Evolutionary conservation across 2,113 vertebrate species (phyloP), one percentile per base, ranked within the genome.

Genomic region (Bostrychus sinensis): DNA sequence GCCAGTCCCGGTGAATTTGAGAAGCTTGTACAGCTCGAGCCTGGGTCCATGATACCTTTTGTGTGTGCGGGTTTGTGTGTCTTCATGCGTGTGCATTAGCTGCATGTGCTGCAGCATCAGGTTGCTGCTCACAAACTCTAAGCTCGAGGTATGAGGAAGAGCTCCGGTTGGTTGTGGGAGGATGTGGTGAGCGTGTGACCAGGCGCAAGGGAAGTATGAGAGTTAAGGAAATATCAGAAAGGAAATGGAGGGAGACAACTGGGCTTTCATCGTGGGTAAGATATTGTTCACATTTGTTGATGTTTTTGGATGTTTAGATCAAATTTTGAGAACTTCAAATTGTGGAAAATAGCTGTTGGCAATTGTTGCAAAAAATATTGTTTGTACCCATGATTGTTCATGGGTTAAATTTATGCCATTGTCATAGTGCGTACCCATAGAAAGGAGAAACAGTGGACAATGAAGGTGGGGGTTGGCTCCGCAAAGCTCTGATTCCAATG

Each of bases 261-360:
- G 84, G 87, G 77, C 79, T 78, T 88, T 89, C 25, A 84, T 88
- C 36, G 77, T 34, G 71, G 87, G 87, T 88, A 84, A 89, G 86
- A 64, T 57, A 37, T 41, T 4, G 10, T 69, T 26, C 11, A 34
- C 11, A 8, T 34, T 34, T 34, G 3, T 34, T 5, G 32, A 34
- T 34, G 32, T 1, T 34, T n/a, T 1, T 34, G 32, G 10, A 10
- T 34, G 10, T 34, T 34, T 3, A 1, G 2, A 34, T 34, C 32
- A n/a, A n/a, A n/a, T n/a, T n/a, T n/a, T n/a, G n/a, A n/a, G n/a
- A n/a, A n/a, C n/a, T n/a, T n/a, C n/a, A n/a, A n/a, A n/a, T n/a
- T n/a, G n/a, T n/a, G n/a, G n/a, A n/a, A n/a, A n/a, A n/a, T n/a
- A n/a, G n/a, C n/a, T n/a, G n/a, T n/a, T n/a, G n/a, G n/a, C n/a